Conservation (phyloP, 2,113 vertebrate genomes). For the Nothoprocta pentlandii region DNA sequence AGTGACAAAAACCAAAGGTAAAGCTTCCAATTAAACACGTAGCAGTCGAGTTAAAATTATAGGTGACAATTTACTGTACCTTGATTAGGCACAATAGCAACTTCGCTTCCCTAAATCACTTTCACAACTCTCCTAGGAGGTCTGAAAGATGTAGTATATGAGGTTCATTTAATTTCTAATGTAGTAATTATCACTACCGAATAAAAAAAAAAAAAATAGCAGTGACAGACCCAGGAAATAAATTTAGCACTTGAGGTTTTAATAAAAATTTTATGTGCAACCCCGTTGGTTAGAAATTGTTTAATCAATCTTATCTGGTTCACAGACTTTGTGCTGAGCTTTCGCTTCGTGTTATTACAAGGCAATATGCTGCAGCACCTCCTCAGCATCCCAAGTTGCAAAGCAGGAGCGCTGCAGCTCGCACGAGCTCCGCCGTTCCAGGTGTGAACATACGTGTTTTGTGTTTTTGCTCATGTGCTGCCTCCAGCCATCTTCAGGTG, state of each 20-base stretch:
- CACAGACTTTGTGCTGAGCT: conserved; percentile 65
- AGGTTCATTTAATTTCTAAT: conserved; percentile 81
- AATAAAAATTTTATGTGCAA: conserved; percentile 76
- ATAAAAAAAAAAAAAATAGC: conserved; percentile 64
- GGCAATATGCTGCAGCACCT: conserved; percentile 52
- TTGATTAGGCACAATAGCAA: conserved; percentile 75
- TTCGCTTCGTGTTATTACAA: conserved; percentile 60
- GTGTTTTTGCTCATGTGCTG: neutral
- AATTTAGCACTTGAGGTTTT: conserved; percentile 76
- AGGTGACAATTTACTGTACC: conserved; percentile 79
- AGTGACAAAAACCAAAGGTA: conserved; percentile 36
- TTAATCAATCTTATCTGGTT: conserved; percentile 78
- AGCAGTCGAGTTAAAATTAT: conserved; percentile 76
- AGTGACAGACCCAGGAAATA: conserved; percentile 73
- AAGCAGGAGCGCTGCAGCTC: neutral
- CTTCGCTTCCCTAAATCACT: conserved; percentile 72
- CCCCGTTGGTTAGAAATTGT: conserved; percentile 74
- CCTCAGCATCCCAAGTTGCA: conserved; percentile 31
- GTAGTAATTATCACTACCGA: conserved; percentile 78
- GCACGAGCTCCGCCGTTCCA: neutral
- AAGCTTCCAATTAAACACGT: conserved; percentile 63
- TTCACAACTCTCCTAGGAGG: conserved; percentile 72
- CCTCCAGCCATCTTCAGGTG: neutral
- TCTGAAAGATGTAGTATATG: conserved; percentile 72
- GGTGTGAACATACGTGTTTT: neutral